phyloP scores from a whole-genome alignment of 2,888 invertebrate genomes.

The Cryptophagus acutangulus region DNA sequence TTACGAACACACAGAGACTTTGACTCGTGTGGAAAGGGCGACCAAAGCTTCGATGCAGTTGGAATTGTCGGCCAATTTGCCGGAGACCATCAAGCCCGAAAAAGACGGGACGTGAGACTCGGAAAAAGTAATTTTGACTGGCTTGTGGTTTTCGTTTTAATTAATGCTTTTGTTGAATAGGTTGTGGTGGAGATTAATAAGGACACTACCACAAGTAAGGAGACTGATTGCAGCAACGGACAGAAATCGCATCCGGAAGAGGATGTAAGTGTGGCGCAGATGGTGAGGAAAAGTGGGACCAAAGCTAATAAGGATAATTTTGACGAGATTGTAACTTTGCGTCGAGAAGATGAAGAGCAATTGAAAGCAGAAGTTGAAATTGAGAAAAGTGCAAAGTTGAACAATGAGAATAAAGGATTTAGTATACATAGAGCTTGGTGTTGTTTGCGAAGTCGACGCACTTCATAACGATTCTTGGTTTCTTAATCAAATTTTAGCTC shows the following conservation, averaged over 20 bases:
- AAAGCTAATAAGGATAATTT: constrained; percentile 26
- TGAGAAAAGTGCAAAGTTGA: constrained; percentile 14
- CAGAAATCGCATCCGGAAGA: constrained; percentile 8
- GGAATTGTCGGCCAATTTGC: constrained; percentile 16
- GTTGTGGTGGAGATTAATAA: constrained; percentile 45
- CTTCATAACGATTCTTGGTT: constrained; percentile 41
- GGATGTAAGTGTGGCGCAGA: background rate
- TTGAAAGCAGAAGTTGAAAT: constrained; percentile 15
- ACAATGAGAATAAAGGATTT: constrained; percentile 39
- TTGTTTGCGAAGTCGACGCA: constrained; percentile 48
- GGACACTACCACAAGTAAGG: constrained; percentile 16
- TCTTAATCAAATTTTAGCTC: background rate
- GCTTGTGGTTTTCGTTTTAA: constrained; percentile 3
- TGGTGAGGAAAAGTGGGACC: constrained; percentile 13
- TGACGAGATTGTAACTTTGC: constrained; percentile 40
- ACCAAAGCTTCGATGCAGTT: constrained; percentile 6
- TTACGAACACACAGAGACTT: constrained; percentile 55
- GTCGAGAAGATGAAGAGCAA: constrained; percentile 27
- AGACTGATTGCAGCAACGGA: too few species aligned
- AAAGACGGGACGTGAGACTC: constrained; percentile 48
- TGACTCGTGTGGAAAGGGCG: constrained; percentile 49
- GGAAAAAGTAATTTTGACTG: constrained; percentile 36
- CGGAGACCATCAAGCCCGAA: constrained; percentile 32
- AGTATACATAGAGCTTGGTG: constrained; percentile 54
- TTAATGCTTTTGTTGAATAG: constrained; percentile 20